Base-by-base conservation (phyloP, 2,888 invertebrate genomes). In the Clanis bilineata region DNA sequence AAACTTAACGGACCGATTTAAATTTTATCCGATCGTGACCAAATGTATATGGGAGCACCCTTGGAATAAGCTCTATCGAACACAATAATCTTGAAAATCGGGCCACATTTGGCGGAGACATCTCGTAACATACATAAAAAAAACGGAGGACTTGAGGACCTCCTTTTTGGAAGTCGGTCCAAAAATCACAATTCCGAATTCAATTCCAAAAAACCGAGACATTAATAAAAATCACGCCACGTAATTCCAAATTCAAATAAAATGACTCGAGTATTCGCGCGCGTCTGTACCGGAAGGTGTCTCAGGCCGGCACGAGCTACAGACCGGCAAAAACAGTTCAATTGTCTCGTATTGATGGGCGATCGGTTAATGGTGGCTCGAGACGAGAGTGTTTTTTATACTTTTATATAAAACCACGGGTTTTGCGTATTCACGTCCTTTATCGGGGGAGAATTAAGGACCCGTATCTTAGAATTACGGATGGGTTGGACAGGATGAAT, bases 281-380 rank as follows among this genome's bases (percentile, higher is more conserved):
- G 39, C 66, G 64, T n/a, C 56, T 67, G 82, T 88, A 88, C 88
- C 83, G 90, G 90, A 89, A 85, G 79, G 47, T 60, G 56, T 47
- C 47, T 47, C 55, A 41, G 66, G 61, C 61, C 71, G 84, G 88
- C 88, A 88, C 89, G 89, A 83, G 88, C 88, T 74, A 71, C 61
- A 63, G 64, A 65, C 72, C 74, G 76, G 71, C 76, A 80, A 85
- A 81, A 81, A 71, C 61, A 44, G 60, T 66, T 71, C 76, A 67
- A 83, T 85, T 82, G 83, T 83, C 74, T 77, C 74, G 70, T 68
- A 76, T 75, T 70, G 77, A 79, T 68, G 65, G 69, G 61, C 66
- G 67, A 67, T 68, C 64, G 64, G 60, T 63, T 62, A 61, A 62
- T 67, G 54, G 44, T 56, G 58, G 57, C 60, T 57, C 64, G 56